Base-by-base conservation (phyloP, 1,140 invertebrate species). In the Hestina assimilis region DNA sequence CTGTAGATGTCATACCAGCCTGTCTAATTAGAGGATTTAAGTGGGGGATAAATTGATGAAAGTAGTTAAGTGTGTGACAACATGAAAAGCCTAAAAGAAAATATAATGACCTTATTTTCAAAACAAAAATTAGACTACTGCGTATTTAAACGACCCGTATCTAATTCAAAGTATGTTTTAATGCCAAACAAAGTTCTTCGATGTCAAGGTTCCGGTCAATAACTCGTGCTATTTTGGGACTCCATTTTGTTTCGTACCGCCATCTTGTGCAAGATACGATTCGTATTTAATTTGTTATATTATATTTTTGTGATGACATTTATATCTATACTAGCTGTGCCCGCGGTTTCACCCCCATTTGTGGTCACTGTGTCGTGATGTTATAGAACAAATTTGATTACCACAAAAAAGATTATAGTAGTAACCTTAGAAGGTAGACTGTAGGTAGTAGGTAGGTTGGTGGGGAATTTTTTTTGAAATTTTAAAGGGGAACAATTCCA, bases 191-290 rank as follows among this genome's bases (percentile, higher is more conserved):
- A 11, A n/a, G 17, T n/a, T 38, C 14, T 52, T 52, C 53, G 20
- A 50, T 58, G 65, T 70, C 69, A 75, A 71, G 72, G 72, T 28
- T 52, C 35, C 54, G 73, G 63, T 68, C 70, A 71, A 61, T 54
- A 55, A 48, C 47, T 46, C 50, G 46, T 23, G 41, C 38, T 72
- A 75, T 77, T 75, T 73, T 62, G 35, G 51, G 38, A 41, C 19
- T 43, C 61, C 66, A 75, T 74, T 66, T 72, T 72, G 59, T 64
- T 62, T 57, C 47, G 42, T 41, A n/a, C 64, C 47, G 60, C 63
- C 64, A 66, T 64, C 33, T 68, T 68, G 59, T 15, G 26, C 46
- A 3, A 28, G 14, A 12, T n/a, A 35, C 4, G 5, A n/a, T 6
- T n/a, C 8, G n/a, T 7, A 28, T 6, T 28, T 6, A 6, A 3